These are phyloP conservation scores for Epinephelus awoara DNA, from an alignment of 2,797 vertebrate genomes.

Conservation along the genomic window DNA sequence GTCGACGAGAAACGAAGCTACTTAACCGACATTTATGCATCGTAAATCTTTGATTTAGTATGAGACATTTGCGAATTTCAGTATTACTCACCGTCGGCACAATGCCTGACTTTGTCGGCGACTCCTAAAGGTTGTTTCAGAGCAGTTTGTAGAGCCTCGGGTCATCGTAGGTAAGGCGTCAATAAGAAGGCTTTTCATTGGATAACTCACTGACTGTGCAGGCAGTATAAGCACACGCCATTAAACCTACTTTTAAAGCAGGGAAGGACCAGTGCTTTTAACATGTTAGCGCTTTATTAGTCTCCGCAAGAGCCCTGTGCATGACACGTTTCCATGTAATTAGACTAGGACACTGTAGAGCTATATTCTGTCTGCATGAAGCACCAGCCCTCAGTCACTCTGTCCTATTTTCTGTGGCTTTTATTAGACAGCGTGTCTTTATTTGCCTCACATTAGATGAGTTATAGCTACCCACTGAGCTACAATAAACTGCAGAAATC, in stretches of 20 bases:
- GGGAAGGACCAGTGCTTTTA: slow-evolving; percentile 47
- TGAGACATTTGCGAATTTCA: neutral
- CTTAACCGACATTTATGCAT: slow-evolving; percentile 59
- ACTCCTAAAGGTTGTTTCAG: slow-evolving; percentile 38
- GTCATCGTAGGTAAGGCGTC: slow-evolving; percentile 83
- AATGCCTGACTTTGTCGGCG: slow-evolving; percentile 11
- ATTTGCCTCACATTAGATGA: neutral
- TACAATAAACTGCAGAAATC: neutral
- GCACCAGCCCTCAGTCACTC: neutral
- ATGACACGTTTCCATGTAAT: neutral
- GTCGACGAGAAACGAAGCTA: slow-evolving; percentile 65
- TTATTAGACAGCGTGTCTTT: neutral
- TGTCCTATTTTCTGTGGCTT: neutral
- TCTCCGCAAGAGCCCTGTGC: neutral
- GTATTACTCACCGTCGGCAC: neutral
- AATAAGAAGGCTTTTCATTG: slow-evolving; percentile 90
- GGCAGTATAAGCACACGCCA: slow-evolving; percentile 86
- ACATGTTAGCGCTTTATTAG: slow-evolving; percentile 26
- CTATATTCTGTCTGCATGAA: neutral
- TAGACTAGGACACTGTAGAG: neutral
- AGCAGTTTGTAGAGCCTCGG: slow-evolving; percentile 53
- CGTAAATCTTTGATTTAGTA: neutral
- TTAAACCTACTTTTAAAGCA: slow-evolving; percentile 74
- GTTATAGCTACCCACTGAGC: neutral
- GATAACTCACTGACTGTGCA: slow-evolving; percentile 68